phyloP scores from a whole-genome alignment of 2,113 vertebrate genomes.

The Neodontobutis hainanensis region DNA sequence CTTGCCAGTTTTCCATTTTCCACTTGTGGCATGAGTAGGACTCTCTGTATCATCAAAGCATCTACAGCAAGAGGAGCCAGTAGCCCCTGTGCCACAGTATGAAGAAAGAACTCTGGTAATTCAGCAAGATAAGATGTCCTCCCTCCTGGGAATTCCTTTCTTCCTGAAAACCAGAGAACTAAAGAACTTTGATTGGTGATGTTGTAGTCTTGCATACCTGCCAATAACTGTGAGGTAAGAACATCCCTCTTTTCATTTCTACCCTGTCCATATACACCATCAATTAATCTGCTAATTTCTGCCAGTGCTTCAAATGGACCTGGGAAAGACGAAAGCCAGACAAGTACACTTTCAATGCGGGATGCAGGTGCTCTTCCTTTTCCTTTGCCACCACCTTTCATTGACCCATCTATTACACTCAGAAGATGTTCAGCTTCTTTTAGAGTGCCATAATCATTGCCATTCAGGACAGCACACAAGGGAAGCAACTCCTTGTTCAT shows the following conservation, averaged over 20 bases:
- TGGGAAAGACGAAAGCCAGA: conserved; percentile 84
- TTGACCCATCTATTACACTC: conserved; percentile 48
- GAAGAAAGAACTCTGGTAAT: conserved; percentile 79
- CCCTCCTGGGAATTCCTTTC: conserved; percentile 49
- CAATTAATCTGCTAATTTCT: conserved; percentile 56
- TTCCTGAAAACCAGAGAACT: conserved; percentile 80
- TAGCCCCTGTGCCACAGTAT: conserved; percentile 72
- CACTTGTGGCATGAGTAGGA: conserved; percentile 87
- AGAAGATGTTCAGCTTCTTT: conserved; percentile 76
- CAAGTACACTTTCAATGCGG: conserved; percentile 82
- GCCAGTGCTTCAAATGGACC: conserved; percentile 74
- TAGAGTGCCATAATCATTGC: conserved; percentile 84
- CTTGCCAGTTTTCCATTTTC: conserved; percentile 86
- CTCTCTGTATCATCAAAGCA: conserved; percentile 80
- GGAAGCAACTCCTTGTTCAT: conserved; percentile 82
- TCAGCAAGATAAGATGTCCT: conserved; percentile 40
- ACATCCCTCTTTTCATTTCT: conserved; percentile 45
- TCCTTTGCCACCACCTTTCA: conserved; percentile 42
- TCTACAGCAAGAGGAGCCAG: conserved; percentile 82
- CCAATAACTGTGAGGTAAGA: conserved; percentile 72
- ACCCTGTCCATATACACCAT: conserved; percentile 57
- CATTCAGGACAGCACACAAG: conserved; percentile 86
- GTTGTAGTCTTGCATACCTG: conserved; percentile 84
- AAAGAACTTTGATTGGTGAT: conserved; percentile 73
- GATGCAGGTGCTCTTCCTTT: conserved; percentile 50